Conservation (phyloP, 2,113 vertebrate genomes). For the Myanophis thanlyinensis region DNA sequence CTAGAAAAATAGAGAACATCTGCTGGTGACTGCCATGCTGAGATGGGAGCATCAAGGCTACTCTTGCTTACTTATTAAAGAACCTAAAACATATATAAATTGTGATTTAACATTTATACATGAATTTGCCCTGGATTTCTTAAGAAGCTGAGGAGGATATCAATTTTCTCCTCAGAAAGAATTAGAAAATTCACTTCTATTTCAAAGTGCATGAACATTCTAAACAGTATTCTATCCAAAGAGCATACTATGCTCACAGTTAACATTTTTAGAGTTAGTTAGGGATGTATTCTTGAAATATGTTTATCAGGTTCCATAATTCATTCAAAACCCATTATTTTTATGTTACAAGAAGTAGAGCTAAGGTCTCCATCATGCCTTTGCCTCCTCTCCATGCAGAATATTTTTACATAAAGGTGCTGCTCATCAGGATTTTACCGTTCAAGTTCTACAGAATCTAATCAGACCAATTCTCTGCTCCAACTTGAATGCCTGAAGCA, state of each 20-base stretch:
- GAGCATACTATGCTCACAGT: constrained; percentile 35
- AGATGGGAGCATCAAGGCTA: constrained; percentile 63
- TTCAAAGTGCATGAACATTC: constrained; percentile 35
- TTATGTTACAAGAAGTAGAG: constrained; percentile 42
- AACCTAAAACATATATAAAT: constrained; percentile 52
- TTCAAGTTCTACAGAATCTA: not conserved
- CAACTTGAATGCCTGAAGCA: not conserved
- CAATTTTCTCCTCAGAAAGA: constrained; percentile 29
- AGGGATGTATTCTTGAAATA: constrained; percentile 39
- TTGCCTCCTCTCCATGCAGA: not conserved
- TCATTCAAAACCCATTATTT: constrained; percentile 39
- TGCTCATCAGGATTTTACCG: not conserved
- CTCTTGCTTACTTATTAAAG: constrained; percentile 58
- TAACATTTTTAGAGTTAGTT: constrained; percentile 22
- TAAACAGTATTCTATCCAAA: constrained; percentile 19
- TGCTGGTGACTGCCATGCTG: constrained; percentile 61
- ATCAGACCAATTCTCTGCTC: not conserved
- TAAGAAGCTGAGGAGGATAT: constrained; percentile 39
- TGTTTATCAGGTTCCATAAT: constrained; percentile 22
- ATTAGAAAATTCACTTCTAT: constrained; percentile 38
- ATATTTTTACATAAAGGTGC: not conserved
- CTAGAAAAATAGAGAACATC: constrained; percentile 72
- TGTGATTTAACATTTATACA: constrained; percentile 49
- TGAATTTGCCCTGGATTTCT: constrained; percentile 36
- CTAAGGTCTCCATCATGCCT: constrained; percentile 12